Conservation (phyloP, 2,113 vertebrate species). For the Acrocephalus arundinaceus region DNA sequence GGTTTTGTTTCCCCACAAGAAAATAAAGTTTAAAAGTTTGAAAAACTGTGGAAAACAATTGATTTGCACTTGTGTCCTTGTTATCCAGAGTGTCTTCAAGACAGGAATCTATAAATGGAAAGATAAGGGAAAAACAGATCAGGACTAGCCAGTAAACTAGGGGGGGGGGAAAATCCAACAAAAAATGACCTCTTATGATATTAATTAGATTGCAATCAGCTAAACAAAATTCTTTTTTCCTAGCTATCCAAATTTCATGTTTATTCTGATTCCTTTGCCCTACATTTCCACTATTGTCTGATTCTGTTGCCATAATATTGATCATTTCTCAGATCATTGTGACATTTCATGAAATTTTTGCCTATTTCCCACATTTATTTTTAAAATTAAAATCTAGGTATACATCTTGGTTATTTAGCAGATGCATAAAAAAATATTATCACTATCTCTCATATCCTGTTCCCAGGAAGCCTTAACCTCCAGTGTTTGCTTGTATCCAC, state of each 20-base stretch:
- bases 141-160: background rate
- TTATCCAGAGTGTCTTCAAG: background rate
- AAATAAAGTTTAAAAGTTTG: background rate
- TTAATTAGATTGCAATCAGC: background rate
- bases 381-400: background rate
- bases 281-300: too few species aligned
- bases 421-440: background rate
- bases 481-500: background rate
- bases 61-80: background rate
- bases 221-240: background rate
- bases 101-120: background rate
- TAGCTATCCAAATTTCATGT: background rate
- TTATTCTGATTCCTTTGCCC: background rate
- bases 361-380: background rate
- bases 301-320: too few species aligned
- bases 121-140: background rate
- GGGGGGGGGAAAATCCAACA: background rate
- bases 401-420: background rate
- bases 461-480: background rate
- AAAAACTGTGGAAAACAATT: background rate
- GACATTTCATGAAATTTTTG: background rate
- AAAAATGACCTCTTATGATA: background rate
- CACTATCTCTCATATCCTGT: background rate
- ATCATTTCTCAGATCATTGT: background rate
- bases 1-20: background rate